Evolutionary conservation across 2,797 vertebrate genomes (phyloP), one percentile per base, ranked within the genome.

Genomic region (Lepus oiostolus): DNA sequence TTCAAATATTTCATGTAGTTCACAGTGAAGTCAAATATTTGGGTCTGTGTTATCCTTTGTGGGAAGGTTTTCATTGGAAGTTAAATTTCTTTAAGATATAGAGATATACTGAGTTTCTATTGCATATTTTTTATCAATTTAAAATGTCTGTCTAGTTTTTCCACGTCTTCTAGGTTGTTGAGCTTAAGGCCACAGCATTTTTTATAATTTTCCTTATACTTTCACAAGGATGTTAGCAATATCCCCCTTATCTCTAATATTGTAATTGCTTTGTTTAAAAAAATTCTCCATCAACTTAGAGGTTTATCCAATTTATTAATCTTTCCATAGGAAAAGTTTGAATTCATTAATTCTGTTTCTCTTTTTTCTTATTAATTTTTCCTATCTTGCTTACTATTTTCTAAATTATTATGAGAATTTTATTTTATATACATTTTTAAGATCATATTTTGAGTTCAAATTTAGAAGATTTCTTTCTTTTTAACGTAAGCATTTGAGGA

Each of bases 61-160:
- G 38, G 24, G 14, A 52, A 79, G 12, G 2, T 38, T 86, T 72
- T 86, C 22, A 28, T 54, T 74, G 86, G 30, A 81, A 87, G 81
- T 81, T n/a, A 8, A 26, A 19, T 75, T 83, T 85, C 19, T 86
- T 81, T 70, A 83, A 77, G 42, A 72, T 62, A 58, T 2, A 60
- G 5, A 16, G 13, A 47, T 60, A 93, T 30, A 19, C 5, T 77
- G 17, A 71, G 2, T 77, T 86, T 93, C 54, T 68, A 32, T 82
- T 89, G 93, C 30, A 85, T 85, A 24, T 88, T 85, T 54, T 75
- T 58, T 67, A 28, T 88, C 74, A 75, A 28, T 50, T 95, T 94
- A 54, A 77, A 72, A 88, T 5, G 10, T 63, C 54, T 58, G n/a
- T 14, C 30, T 35, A 35, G 32, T 62, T 90, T 76, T 81, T 58